Evolutionary conservation across 2,113 vertebrate genomes (phyloP).

Genomic region (Phylloscopus trochilus): DNA sequence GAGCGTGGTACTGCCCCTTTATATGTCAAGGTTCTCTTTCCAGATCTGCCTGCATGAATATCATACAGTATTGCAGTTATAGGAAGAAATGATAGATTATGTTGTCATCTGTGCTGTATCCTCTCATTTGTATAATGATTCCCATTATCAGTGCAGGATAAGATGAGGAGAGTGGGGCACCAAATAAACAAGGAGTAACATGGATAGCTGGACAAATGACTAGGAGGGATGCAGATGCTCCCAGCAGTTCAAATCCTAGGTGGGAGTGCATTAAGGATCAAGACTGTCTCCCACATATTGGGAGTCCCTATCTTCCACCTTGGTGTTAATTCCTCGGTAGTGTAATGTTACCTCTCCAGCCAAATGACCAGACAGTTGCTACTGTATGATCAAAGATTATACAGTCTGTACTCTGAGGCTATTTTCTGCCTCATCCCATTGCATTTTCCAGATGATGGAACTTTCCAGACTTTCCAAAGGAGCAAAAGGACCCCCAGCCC

Average conservation of each 20-base stretch:
- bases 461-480: neutral
- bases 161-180: neutral
- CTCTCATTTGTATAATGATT: neutral
- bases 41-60: neutral
- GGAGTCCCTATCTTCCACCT: neutral
- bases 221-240: neutral
- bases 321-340: neutral
- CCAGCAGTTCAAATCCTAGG: neutral
- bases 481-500: neutral
- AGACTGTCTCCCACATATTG: neutral
- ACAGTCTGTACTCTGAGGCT: neutral
- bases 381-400: neutral
- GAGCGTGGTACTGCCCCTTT: neutral
- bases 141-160: neutral
- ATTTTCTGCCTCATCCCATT: neutral
- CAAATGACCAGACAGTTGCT: neutral
- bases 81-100: slow-evolving; percentile 3
- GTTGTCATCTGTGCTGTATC: neutral
- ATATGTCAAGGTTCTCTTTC: neutral
- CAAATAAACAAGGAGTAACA: neutral
- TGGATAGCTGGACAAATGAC: neutral
- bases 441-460: neutral
- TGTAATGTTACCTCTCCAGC: neutral
- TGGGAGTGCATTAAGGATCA: neutral
- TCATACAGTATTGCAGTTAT: neutral